phyloP scores from a whole-genome alignment of 2,888 invertebrate genomes.

The Catocala sponsa region DNA sequence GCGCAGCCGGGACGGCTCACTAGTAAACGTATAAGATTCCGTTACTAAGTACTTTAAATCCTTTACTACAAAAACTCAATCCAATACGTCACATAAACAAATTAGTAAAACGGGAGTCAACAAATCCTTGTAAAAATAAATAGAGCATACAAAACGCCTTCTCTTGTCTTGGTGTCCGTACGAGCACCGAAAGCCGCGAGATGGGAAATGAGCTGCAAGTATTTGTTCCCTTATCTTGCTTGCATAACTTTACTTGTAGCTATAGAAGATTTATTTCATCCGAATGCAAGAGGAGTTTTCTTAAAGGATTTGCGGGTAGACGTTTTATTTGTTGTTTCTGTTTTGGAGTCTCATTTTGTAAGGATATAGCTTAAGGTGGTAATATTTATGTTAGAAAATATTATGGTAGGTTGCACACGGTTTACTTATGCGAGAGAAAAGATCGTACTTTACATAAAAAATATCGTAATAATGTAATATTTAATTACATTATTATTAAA shows the following conservation, averaged over 20 bases:
- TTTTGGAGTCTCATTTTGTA: conserved; percentile 14
- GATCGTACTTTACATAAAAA: no score
- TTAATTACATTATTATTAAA: no score
- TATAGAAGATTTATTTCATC: conserved; percentile 21
- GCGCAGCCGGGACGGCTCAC: no score
- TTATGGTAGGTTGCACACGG: background rate
- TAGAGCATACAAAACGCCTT: background rate
- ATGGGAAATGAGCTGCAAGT: conserved; percentile 54
- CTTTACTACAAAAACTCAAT: no score
- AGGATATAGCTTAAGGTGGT: conserved; percentile 17
- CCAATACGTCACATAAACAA: no score
- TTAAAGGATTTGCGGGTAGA: conserved; percentile 25
- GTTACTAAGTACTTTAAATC: no score
- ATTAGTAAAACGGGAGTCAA: background rate
- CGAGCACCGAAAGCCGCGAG: conserved; percentile 45
- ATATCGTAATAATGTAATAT: no score
- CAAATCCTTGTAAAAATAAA: background rate
- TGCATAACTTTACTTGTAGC: conserved; percentile 23
- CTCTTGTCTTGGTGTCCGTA: conserved; percentile 42
- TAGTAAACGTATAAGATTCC: no score
- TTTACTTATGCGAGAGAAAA: no score
- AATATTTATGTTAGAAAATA: conserved; percentile 17
- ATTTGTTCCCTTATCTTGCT: conserved; percentile 32
- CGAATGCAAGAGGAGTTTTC: conserved; percentile 23
- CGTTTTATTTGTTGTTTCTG: conserved; percentile 23